A percentile compares a stretch with the other conserved stretches of the same genome.
phyloP scores from a whole-genome alignment of 2,888 invertebrate genomes.

The Cosmopolites sordidus region DNA sequence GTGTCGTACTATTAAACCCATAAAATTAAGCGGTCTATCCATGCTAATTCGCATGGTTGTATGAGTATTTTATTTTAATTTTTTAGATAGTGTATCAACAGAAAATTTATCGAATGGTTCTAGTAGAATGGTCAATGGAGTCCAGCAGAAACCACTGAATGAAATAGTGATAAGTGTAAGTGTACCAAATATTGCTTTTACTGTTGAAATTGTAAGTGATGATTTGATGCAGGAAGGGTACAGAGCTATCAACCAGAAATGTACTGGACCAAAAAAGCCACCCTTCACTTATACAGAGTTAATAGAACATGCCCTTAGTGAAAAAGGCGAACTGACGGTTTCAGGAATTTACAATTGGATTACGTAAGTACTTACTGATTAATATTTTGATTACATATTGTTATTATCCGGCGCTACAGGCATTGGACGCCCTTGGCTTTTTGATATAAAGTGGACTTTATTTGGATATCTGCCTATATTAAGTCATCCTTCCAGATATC shows the following conservation, averaged over 20 bases:
- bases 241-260: neutral
- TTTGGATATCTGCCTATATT: too few relatives aligned
- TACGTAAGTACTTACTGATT: constrained; percentile 81
- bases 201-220: neutral
- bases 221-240: neutral
- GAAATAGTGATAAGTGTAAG: constrained; percentile 22
- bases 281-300: constrained; percentile 88
- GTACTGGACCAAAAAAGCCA: constrained; percentile 62
- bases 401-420: too few relatives aligned
- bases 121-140: constrained; percentile 5
- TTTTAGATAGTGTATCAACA: constrained; percentile 14
- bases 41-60: too few relatives aligned
- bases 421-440: too few relatives aligned
- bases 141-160: constrained; percentile 12
- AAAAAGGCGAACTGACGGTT: constrained; percentile 82
- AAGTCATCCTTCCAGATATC: too few relatives aligned
- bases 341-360: constrained; percentile 92
- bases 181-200: neutral
- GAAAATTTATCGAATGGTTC: constrained; percentile 13
- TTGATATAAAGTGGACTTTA: too few relatives aligned
- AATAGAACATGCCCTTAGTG: constrained; percentile 80
- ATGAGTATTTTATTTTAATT: constrained; percentile 1
- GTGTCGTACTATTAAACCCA: too few relatives aligned
- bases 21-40: too few relatives aligned
- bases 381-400: neutral